Conservation (phyloP, 2,888 invertebrate genomes). For the Amiota minor region DNA sequence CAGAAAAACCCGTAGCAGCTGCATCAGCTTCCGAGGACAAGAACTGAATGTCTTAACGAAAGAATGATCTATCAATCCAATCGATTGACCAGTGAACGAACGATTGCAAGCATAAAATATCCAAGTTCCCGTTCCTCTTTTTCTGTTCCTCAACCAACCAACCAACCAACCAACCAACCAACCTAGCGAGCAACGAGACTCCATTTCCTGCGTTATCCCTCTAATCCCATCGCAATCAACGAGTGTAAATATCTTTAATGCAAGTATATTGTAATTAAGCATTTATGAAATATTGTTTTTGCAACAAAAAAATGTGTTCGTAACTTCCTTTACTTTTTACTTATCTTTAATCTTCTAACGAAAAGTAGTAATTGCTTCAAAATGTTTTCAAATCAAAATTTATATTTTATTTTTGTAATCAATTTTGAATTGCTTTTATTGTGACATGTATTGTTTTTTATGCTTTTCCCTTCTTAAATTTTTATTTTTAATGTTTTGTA, state of each 20-base stretch:
- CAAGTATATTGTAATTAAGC: not conserved
- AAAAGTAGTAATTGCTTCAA: not conserved
- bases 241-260: not conserved
- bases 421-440: constrained; percentile 44
- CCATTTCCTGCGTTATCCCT: constrained; percentile 13
- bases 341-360: not conserved
- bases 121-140: constrained; percentile 14
- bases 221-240: not conserved
- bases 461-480: constrained; percentile 48
- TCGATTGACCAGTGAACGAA: not conserved
- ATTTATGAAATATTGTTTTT: too few species aligned
- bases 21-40: constrained; percentile 38
- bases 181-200: constrained; percentile 11
- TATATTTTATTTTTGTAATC: too few species aligned
- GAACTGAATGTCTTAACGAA: constrained; percentile 34
- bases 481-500: constrained; percentile 42
- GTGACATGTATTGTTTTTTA: constrained; percentile 70
- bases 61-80: not conserved
- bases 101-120: not conserved
- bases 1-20: constrained; percentile 32
- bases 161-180: too few species aligned
- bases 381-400: not conserved
- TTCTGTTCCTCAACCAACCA: constrained; percentile 19
- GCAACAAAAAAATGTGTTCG: not conserved
- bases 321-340: constrained; percentile 6